phyloP scores from a whole-genome alignment of 1,140 invertebrate species.

The Steinernema khuongi region DNA sequence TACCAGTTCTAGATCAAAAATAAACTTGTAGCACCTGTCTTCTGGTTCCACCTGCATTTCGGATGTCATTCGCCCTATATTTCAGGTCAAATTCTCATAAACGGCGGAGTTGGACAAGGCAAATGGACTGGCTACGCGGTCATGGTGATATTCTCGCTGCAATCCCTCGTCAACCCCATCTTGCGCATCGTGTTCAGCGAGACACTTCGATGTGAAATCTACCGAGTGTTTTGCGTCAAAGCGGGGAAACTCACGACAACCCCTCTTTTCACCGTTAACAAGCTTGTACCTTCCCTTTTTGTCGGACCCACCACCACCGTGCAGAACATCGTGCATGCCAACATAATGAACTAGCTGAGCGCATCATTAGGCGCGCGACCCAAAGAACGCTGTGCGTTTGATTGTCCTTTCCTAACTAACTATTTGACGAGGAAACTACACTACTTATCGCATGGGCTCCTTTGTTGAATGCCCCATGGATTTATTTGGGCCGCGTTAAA shows the following conservation, averaged over 20 bases:
- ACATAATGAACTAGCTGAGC: neutral
- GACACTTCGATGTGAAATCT: neutral
- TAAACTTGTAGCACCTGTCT: too few species aligned
- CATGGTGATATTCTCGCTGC: neutral
- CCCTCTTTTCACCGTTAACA: neutral
- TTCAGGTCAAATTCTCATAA: neutral
- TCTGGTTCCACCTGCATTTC: neutral
- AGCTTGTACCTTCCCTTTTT: neutral
- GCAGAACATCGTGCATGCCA: too few species aligned
- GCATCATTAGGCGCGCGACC: neutral
- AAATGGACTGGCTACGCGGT: neutral
- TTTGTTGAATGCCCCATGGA: too few species aligned
- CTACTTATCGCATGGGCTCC: too few species aligned
- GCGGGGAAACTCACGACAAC: neutral
- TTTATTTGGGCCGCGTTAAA: too few species aligned
- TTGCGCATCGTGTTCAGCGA: neutral
- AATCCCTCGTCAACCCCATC: neutral
- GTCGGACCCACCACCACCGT: neutral
- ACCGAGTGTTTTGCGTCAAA: neutral
- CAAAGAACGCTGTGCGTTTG: too few species aligned
- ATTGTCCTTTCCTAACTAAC: neutral
- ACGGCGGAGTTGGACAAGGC: neutral
- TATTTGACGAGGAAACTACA: neutral
- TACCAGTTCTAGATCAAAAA: too few species aligned
- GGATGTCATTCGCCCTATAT: neutral